Evolutionary conservation across 1,140 invertebrate genomes (phyloP), one percentile per base, ranked within the genome.

Genomic region (Temnothorax curvispinosus): DNA sequence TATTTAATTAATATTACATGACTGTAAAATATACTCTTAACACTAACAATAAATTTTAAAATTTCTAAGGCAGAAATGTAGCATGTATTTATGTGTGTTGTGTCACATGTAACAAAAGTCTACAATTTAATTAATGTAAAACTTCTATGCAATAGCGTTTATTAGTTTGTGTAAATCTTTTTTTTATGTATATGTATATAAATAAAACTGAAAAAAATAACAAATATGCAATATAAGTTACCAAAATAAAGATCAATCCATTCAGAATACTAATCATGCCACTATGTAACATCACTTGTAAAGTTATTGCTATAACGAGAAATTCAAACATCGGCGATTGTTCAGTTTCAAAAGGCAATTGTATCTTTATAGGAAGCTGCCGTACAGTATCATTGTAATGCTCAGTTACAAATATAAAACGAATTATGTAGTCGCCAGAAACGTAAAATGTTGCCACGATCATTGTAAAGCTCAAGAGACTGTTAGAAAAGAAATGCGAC

Each of bases 331-430:
- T 58, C 9, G 78, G 78, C 65, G 78, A 81, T 44, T 56, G 47
- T 21, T 81, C 8, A 0, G 13, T 35, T 2, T 81, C 50, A 44
- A 71, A 81, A 0, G 78, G 64, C 32, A 81, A 21, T 56, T 54
- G 13, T 58, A 81, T n/a, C 8, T 47, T 81, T 5, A 81, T 44
- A 15, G 78, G 78, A 71, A 81, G 15, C 6, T 69, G 78, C n/a
- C 50, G 38, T 3, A 27, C 0, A 21, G 47, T 81, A 21, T 32
- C 15, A 9, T 81, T 71, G 21, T 44, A 41, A 32, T 56, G 7
- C 4, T 13, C 50, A 9, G 1, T 15, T 6, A n/a, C 0, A 35
- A 47, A 15, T n/a, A 35, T 7, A 11, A n/a, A 32, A 69, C 9
- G 62, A n/a, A 56, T 81, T 54, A 41, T 2, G 3, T 56, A 50